These are phyloP conservation scores for Physella acuta DNA, from an alignment of 1,140 invertebrate genomes.

Conservation along the genomic window DNA sequence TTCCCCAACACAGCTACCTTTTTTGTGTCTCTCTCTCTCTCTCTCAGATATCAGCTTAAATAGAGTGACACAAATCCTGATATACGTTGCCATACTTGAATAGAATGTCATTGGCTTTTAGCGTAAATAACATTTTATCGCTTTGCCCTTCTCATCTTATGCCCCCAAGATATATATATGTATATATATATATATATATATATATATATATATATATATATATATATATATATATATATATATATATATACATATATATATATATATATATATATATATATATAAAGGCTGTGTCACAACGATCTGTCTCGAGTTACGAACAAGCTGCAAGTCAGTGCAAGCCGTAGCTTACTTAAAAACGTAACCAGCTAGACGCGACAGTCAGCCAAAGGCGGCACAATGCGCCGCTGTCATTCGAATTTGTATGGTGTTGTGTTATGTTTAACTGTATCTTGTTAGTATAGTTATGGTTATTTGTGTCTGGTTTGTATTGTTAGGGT, in stretches of 20 bases:
- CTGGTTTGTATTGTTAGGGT: too few species aligned
- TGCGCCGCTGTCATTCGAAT: too few species aligned
- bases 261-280: neutral
- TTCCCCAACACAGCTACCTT: too few species aligned
- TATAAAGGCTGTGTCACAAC: neutral
- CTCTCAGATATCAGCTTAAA: neutral
- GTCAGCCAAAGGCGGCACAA: too few species aligned
- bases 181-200: neutral
- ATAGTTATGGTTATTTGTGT: too few species aligned
- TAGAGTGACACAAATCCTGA: neutral
- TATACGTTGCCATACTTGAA: neutral
- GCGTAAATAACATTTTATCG: neutral
- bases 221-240: neutral
- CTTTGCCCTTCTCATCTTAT: neutral
- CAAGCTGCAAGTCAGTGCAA: too few species aligned
- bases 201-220: slow-evolving; percentile 1
- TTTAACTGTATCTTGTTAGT: too few species aligned
- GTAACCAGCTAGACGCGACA: too few species aligned
- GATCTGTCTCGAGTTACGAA: too few species aligned
- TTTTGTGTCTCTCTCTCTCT: slow-evolving; percentile 10
- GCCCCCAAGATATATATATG: too few species aligned
- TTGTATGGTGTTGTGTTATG: too few species aligned
- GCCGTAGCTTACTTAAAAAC: too few species aligned
- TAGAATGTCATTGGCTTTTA: neutral
- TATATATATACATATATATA: neutral